Base-by-base conservation (phyloP, 2,797 vertebrate species). In the Premnoplex brunnescens region DNA sequence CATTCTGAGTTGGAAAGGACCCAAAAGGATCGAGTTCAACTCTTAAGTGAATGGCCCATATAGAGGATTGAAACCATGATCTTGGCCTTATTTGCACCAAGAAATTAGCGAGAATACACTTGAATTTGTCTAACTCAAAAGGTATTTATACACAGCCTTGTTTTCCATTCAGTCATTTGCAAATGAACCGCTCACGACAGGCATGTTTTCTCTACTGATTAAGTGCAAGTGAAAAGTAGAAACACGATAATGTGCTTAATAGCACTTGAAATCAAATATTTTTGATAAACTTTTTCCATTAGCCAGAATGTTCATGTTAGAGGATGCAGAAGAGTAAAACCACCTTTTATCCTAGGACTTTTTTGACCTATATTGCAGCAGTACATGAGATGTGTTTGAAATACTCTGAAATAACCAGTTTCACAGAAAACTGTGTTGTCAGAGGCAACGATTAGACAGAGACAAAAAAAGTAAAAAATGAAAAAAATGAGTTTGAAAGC, bases 151-250 rank as follows among this genome's bases (percentile, higher is more conserved):
- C 12, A 34, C 27, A 74, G 37, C 27, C n/a, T 85, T 92, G 52
- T 82, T 93, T 94, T 76, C 41, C 26, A 18, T 68, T 76, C 17
- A 54, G 67, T 82, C 52, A 59, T 71, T 94, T 77, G 27, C 59
- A 89, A 87, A 91, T 74, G 66, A 87, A 64, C 49, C 3, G 2
- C 49, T 66, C 19, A 16, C 14, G 81, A 39, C 20, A 46, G 28
- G 21, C 37, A 49, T 69, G 19, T 63, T 82, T 93, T 91, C 54
- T 89, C 46, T 84, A 56, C 37, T n/a, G 44, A 60, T 56, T 49
- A 93, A 76, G 63, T 49, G 62, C 39, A 67, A 78, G 54, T 43
- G 34, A 93, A 81, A 86, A 96, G n/a, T 28, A 71, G 59, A 94
- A 88, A 86, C 32, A 55, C 4, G 1, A 16, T 37, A 41, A 86